Evolutionary conservation across 2,797 vertebrate species (phyloP).

Genomic region (Gallinago solitaria): DNA sequence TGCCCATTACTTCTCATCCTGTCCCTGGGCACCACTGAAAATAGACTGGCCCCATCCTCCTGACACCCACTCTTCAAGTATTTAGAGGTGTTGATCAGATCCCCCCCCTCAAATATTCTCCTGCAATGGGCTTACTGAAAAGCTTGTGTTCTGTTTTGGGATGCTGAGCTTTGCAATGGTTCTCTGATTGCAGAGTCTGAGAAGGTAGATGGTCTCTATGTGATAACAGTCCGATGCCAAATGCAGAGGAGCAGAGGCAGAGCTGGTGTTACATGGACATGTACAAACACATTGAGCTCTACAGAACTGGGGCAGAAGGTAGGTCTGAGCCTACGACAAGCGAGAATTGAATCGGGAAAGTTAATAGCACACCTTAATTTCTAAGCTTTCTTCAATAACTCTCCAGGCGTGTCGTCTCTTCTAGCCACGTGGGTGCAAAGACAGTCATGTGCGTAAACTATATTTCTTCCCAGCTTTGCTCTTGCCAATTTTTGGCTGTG

Average conservation of each 20-base stretch:
- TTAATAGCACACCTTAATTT: background rate
- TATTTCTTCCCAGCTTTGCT: background rate
- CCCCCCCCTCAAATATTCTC: too few species aligned
- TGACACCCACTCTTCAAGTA: too few species aligned
- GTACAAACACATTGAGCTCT: background rate
- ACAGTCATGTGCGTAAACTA: background rate
- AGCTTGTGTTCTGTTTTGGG: background rate
- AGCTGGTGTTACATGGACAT: rapidly evolving
- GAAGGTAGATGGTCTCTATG: rapidly evolving
- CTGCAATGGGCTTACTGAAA: background rate
- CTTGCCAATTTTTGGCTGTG: background rate
- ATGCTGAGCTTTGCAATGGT: background rate
- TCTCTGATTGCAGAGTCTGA: background rate
- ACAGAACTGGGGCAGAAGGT: background rate
- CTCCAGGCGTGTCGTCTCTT: background rate
- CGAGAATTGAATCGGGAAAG: background rate
- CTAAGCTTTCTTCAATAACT: background rate
- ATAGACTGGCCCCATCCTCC: too few species aligned
- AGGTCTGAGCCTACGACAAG: background rate
- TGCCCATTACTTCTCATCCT: too few species aligned
- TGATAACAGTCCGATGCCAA: background rate
- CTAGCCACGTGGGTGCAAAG: rapidly evolving
- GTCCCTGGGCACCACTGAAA: too few species aligned
- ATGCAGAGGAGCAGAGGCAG: background rate
- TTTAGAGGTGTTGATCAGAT: too few species aligned